phyloP scores from a whole-genome alignment of 1,140 invertebrate species.

The Asobara japonica region DNA sequence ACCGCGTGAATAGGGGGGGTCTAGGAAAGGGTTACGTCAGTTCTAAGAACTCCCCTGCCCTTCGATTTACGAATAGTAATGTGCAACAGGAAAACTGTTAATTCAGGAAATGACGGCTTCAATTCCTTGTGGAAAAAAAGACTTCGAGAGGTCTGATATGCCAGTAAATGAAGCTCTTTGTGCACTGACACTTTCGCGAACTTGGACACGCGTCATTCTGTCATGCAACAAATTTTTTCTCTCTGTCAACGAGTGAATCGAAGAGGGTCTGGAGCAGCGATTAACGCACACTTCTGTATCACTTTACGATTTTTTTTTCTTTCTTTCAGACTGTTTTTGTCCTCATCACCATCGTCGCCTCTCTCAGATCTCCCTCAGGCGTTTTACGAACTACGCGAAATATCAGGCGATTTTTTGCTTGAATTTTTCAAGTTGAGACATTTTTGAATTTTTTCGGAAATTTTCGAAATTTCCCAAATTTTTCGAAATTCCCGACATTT shows the following conservation, averaged over 20 bases:
- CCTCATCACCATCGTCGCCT: not conserved
- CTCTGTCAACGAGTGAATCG: not conserved
- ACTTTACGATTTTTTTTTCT: not conserved
- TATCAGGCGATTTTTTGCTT: not conserved
- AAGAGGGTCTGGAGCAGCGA: constrained; percentile 4
- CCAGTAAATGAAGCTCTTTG: constrained; percentile 30
- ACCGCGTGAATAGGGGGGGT: not conserved
- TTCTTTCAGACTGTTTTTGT: not conserved
- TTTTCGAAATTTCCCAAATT: too few relatives aligned
- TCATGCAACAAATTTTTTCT: not conserved
- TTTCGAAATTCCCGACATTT: too few relatives aligned
- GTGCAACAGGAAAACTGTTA: not conserved
- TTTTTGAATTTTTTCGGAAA: not conserved
- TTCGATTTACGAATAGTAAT: not conserved
- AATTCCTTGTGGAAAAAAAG: too few relatives aligned
- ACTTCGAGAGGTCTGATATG: not conserved
- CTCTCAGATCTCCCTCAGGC: not conserved
- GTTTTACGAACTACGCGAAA: too few relatives aligned
- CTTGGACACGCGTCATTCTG: not conserved
- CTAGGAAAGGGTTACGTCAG: not conserved
- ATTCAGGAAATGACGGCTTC: constrained; percentile 2
- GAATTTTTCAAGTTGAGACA: too few relatives aligned
- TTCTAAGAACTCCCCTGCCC: not conserved
- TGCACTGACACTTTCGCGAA: constrained; percentile 9
- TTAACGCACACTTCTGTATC: not conserved